Evolutionary conservation across 2,888 invertebrate genomes (phyloP), one percentile per base, ranked within the genome.

Genomic region (Oligia latruncula): DNA sequence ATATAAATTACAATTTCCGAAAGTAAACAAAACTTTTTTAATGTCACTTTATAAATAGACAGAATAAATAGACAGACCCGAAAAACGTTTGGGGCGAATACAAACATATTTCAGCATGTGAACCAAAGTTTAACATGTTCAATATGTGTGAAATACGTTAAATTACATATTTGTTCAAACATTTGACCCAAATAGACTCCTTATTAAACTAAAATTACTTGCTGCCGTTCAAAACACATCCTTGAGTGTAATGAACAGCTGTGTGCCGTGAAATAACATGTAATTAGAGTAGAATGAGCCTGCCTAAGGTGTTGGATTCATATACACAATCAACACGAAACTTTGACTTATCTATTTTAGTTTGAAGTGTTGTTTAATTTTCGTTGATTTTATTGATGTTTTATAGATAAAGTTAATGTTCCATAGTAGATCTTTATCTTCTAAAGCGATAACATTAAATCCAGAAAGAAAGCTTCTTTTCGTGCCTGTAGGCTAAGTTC

Each of bases 91-190:
- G 80, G 74, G 73, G 13, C n/a, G 43, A 75, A 85, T 86, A 84
- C 84, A 85, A 86, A 84, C 85, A 87, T 90, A 90, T 88, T 88
- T 75, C 78, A 83, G 46, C n/a, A 49, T 23, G 20, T 40, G 52
- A 68, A 79, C 17, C 11, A 71, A 60, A 82, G 74, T 82, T 84
- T 71, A 78, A 81, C 76, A 81, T 80, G 74, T 77, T 76, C 65
- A 80, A 80, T 75, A 70, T 68, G 40, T 62, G 71, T 80, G 67
- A 72, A 77, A 87, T 84, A 87, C 83, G 85, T 83, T 35, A 82
- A 77, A 77, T 77, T 84, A 83, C 71, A 85, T 81, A 83, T 73
- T 88, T 83, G 80, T 82, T 84, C 64, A 74, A 86, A 81, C 77
- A 85, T 71, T 49, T 80, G 85, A 78, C 86, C 87, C 75, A 67